A percentile compares a stretch with the other conserved stretches of the same genome.
Conservation (phyloP, 2,797 vertebrate species). For the Craterocephalus amniculus region DNA sequence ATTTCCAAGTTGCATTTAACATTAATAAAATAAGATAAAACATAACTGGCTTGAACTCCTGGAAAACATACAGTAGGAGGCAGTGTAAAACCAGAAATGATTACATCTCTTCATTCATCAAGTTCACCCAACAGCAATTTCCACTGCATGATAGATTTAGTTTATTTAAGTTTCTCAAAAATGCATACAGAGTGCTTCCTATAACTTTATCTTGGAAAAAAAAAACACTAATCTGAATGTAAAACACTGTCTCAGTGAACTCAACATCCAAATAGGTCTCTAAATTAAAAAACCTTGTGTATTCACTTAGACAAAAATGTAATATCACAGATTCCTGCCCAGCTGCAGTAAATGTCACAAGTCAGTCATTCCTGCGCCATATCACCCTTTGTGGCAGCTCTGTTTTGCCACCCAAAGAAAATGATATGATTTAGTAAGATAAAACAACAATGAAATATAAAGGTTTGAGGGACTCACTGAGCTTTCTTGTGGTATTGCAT, state of each 20-base stretch:
- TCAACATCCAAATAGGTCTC: background rate
- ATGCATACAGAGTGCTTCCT: background rate
- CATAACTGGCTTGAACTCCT: background rate
- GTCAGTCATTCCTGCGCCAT: constrained; percentile 41
- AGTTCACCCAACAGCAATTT: constrained; percentile 9
- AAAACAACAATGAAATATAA: constrained; percentile 9
- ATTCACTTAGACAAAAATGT: background rate
- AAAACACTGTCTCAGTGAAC: background rate
- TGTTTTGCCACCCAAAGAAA: constrained; percentile 31
- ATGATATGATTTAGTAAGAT: constrained; percentile 4
- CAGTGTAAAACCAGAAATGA: constrained; percentile 65
- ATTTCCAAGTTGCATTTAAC: background rate
- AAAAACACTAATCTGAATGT: background rate
- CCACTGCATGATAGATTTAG: background rate
- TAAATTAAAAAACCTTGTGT: background rate
- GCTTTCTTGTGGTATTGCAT: background rate
- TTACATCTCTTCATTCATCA: background rate
- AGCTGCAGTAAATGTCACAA: constrained; percentile 48
- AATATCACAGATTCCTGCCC: constrained; percentile 17
- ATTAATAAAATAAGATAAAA: background rate
- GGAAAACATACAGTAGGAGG: constrained; percentile 67
- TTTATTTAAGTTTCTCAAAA: background rate
- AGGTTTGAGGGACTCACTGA: background rate
- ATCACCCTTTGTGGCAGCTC: constrained; percentile 30
- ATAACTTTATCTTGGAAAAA: background rate